Evolutionary conservation across 2,113 vertebrate species (phyloP), one percentile per base, ranked within the genome.

Genomic region (Panurus biarmicus): DNA sequence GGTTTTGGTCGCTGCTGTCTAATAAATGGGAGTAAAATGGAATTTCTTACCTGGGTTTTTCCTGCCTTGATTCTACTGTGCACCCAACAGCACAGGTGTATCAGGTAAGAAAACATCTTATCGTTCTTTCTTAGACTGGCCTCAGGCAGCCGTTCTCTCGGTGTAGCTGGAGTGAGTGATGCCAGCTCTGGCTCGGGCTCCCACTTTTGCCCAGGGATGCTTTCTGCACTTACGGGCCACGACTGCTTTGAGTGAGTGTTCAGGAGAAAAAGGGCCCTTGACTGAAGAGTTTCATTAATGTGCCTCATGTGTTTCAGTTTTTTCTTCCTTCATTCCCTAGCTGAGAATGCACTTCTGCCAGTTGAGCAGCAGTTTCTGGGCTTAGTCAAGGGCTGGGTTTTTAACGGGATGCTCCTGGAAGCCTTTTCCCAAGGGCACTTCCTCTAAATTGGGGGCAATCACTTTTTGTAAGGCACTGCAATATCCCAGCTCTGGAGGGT

Each of bases 51-150:
- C 72, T 89, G 97, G 97, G 70, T 97, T 72, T 92, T 98, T 71
- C 91, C 96, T 60, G 75, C 96, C 83, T 95, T 98, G 73, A 94
- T 97, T 88, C 94, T 98, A 71, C 96, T 98, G 57, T 97, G 96
- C 96, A 93, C 95, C 47, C 97, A 83, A 14, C 94, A 89, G 91
- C 97, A 82, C 92, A 96, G 93, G 87, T 96, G 97, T 76, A 90
- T 96, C 97, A 98, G 98, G 98, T 98, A 97, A 98, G 97, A 70
- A n/a, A 73, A 76, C 10, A 7, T 69, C 62, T 91, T 89, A 3
- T 62, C 29, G 0, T 75, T 93, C 44, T 38, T 38, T 75, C 48
- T 56, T 22, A 50, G 54, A 4, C 62, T 26, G 69, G 38, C 48
- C n/a, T 73, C 33, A 8, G 72, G 9, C 54, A 42, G 89, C 62